These are phyloP conservation scores for Channa striata DNA, from an alignment of 2,797 vertebrate species.

Conservation along the genomic window DNA sequence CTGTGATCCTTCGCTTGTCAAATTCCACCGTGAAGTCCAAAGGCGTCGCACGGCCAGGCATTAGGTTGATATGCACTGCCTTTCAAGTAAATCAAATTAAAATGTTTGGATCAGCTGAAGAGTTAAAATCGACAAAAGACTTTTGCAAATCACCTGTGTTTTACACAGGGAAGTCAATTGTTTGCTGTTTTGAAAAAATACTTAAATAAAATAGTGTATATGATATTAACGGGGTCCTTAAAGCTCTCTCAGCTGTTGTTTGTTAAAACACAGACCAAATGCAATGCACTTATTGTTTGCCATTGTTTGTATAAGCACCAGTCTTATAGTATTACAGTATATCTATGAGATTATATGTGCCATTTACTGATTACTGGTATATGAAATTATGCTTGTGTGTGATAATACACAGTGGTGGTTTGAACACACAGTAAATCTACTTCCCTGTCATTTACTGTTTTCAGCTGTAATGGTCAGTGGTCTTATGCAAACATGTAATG, in stretches of 20 bases:
- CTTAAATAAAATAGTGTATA: conserved; percentile 72
- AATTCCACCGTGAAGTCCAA: conserved; percentile 61
- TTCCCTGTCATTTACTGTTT: no score
- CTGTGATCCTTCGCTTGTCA: conserved; percentile 51
- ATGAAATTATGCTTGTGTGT: neutral
- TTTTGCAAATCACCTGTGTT: no score
- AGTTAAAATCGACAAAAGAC: no score
- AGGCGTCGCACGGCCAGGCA: conserved; percentile 73
- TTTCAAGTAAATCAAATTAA: conserved; percentile 36
- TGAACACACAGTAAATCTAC: no score
- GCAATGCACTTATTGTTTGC: conserved; percentile 21
- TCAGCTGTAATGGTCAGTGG: no score
- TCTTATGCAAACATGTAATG: no score
- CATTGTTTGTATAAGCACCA: conserved; percentile 1
- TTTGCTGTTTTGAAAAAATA: conserved; percentile 72
- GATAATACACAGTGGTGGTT: neutral
- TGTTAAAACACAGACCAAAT: conserved; percentile 37
- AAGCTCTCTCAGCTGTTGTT: conserved; percentile 60
- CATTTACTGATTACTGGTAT: neutral
- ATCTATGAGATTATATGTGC: neutral
- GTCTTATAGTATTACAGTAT: neutral
- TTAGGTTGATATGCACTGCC: conserved; percentile 62
- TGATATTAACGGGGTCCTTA: conserved; percentile 50
- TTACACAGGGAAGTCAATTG: conserved; percentile 68
- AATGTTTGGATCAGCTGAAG: no score